Base-by-base conservation (phyloP, 1,140 invertebrate genomes). In the Leptopilina clavipes region DNA sequence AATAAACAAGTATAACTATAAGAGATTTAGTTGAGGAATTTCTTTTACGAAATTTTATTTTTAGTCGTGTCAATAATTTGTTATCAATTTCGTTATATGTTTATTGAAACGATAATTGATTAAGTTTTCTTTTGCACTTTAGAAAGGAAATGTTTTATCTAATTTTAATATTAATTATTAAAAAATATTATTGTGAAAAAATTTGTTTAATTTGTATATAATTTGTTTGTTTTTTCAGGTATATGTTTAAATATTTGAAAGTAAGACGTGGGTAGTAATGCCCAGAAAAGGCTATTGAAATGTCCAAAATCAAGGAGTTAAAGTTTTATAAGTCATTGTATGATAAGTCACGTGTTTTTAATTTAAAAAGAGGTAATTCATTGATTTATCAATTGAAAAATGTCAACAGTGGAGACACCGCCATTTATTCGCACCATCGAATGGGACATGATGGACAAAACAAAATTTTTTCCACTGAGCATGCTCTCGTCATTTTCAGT, bases 401-500 rank as follows among this genome's bases (percentile, higher is more conserved):
- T 90, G 89, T 86, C 87, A 82, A 80, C 89, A 75, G 91, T 92
- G 44, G 92, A 93, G 81, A 89, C 90, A 52, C 91, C 93, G 40
- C 90, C 92, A 73, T 92, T 94, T 70, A 95, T 97, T 78, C 93
- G 93, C 45, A 97, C 94, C n/a, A 98, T 99, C 80, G 97, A 99
- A 91, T 98, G 98, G 96, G 93, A 98, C 76, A 99, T 99, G 97
- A 97, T 99, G 96, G 96, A 99, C 89, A 98, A 98, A 85, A 94
- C 92, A 19, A 98, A 94, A 92, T 98, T 95, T 92, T 98, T 94
- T 86, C 97, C 98, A 3, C 89, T 99, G 48, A 98, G 97, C 70
- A 95, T 98, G 91, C 89, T 98, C 1, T 94, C 93, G 83, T 96
- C 95, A 2, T 96, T 98, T 87, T 92, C 94, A 82, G 95, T 99